Conservation (phyloP, 2,797 vertebrate genomes). For the Amphiprion clarkii region DNA sequence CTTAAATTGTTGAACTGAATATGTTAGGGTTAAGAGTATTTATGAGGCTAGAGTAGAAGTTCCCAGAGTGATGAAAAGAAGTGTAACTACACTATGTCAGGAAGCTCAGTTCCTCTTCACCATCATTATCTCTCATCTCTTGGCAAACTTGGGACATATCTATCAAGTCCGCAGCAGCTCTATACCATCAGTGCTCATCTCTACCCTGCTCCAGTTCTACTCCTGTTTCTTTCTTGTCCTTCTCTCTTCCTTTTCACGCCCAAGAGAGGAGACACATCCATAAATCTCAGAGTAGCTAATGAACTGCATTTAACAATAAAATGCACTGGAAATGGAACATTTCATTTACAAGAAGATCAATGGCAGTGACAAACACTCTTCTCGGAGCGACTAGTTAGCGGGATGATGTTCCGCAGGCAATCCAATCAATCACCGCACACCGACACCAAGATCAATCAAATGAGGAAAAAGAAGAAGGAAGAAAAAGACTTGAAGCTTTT, state of each 20-base stretch:
- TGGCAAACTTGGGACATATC: conserved; percentile 63
- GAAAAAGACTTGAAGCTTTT: conserved; percentile 61
- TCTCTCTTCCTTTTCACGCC: conserved; percentile 38
- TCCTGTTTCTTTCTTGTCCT: conserved; percentile 41
- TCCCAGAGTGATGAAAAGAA: conserved; percentile 38
- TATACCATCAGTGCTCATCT: conserved; percentile 50
- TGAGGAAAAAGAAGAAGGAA: conserved; percentile 52
- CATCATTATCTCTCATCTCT: conserved; percentile 64
- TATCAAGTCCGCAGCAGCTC: conserved; percentile 65
- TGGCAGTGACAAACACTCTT: conserved; percentile 83
- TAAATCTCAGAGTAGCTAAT: conserved; percentile 86
- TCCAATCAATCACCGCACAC: conserved; percentile 84
- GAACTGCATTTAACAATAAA: conserved; percentile 89
- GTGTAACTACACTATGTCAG: conserved; percentile 49
- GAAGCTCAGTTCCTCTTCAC: conserved; percentile 52
- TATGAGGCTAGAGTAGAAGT: no score
- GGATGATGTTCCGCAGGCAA: conserved; percentile 84
- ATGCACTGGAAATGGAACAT: conserved; percentile 88
- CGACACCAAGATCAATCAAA: conserved; percentile 82
- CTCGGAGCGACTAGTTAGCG: conserved; percentile 77
- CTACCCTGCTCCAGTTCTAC: conserved; percentile 34
- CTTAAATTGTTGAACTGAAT: not conserved
- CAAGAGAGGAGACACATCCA: conserved; percentile 72
- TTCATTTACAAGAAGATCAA: conserved; percentile 86
- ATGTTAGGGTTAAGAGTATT: not conserved